phyloP scores from a whole-genome alignment of 2,797 vertebrate species.

The Presbytis comata region DNA sequence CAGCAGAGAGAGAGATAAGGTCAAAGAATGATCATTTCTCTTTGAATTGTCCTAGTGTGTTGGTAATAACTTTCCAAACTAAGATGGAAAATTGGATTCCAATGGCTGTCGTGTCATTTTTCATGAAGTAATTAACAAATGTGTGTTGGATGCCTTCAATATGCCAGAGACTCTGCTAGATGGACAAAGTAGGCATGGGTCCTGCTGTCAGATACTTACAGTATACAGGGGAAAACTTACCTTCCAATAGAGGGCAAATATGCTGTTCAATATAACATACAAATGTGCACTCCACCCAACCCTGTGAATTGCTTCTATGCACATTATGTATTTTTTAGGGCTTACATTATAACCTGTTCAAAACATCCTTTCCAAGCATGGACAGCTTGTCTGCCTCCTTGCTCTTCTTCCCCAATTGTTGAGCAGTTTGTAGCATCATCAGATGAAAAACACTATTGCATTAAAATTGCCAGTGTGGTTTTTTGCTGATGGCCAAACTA shows the following conservation, averaged over 20 bases:
- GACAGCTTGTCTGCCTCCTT: neutral
- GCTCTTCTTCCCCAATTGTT: neutral
- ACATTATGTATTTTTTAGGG: neutral
- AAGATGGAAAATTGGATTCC: neutral
- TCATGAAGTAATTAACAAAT: neutral
- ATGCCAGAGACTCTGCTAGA: neutral
- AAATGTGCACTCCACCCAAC: neutral
- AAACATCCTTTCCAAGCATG: neutral
- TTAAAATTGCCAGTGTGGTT: neutral
- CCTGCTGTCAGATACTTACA: neutral
- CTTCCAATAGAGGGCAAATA: neutral
- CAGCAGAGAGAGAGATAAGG: neutral
- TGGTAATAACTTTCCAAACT: neutral
- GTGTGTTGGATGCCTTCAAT: neutral
- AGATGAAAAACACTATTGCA: neutral
- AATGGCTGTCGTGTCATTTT: neutral
- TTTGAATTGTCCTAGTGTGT: neutral
- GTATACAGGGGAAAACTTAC: neutral
- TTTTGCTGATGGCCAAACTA: neutral
- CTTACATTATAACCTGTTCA: neutral
- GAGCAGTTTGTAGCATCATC: conserved; percentile 37
- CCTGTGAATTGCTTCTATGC: neutral
- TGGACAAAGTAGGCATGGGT: neutral
- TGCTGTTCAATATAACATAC: neutral
- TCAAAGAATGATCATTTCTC: neutral